phyloP scores from a whole-genome alignment of 2,888 invertebrate genomes.

The Sphecodes monilicornis region DNA sequence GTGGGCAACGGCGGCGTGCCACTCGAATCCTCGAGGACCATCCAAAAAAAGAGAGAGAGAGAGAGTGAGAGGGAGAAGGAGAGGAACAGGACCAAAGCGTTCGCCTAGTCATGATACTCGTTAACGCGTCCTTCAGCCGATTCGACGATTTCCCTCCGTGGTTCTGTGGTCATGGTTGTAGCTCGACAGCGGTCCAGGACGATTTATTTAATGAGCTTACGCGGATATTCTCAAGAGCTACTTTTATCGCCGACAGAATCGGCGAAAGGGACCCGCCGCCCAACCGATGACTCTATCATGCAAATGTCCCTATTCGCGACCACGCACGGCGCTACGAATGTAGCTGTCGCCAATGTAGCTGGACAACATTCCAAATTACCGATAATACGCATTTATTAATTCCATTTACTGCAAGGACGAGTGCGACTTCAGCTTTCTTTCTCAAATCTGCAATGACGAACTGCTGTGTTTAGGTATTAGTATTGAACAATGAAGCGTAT shows the following conservation, averaged over 20 bases:
- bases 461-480: background rate
- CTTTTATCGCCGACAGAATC: conserved; percentile 54
- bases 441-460: background rate
- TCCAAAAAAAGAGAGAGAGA: conserved; percentile 1
- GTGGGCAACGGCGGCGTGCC: conserved; percentile 29
- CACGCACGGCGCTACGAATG: background rate
- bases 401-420: background rate
- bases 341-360: too few relatives aligned
- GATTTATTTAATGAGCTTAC: conserved; percentile 65
- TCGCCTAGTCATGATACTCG: conserved; percentile 62
- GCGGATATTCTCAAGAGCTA: conserved; percentile 42
- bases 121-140: conserved; percentile 58
- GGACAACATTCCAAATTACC: background rate
- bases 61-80: background rate
- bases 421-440: background rate
- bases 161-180: conserved; percentile 5
- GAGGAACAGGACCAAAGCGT: conserved; percentile 22
- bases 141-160: conserved; percentile 39
- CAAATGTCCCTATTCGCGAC: background rate
- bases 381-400: background rate
- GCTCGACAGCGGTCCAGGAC: conserved; percentile 36
- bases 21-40: conserved; percentile 53
- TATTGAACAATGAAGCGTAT: background rate
- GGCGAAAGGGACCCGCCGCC: conserved; percentile 30
- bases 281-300: conserved; percentile 50